Evolutionary conservation across 1,140 invertebrate genomes (phyloP), one percentile per base, ranked within the genome.

Genomic region (Anoplophora glabripennis): DNA sequence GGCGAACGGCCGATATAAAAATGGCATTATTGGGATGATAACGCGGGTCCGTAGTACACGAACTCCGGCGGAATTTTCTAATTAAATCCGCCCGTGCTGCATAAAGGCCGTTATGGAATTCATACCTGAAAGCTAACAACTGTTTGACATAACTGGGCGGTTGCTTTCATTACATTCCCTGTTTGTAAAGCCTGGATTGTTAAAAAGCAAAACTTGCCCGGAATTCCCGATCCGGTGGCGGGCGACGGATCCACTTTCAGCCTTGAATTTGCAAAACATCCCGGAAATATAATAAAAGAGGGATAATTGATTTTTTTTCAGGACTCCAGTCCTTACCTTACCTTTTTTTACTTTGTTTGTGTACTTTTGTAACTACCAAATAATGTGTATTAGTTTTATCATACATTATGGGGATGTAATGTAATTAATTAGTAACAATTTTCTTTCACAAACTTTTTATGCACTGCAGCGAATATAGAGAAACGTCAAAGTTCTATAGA

Each of bases 41-140:
- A 35, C 54, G 54, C 54, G 56, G 56, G 45, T 34, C 47, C 44
- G 56, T 33, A 58, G 56, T 38, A 59, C 45, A 53, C 44, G 64
- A 63, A 63, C 48, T 55, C 53, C 52, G 52, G 41, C 55, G 67
- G 67, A 69, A 69, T 69, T 69, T 69, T 68, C 67, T 68, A 68
- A 69, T 69, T 69, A 69, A 69, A 65, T 65, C 67, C 67, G 62
- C 65, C 63, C 38, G 21, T 62, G 54, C 63, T 62, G 62, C 54
- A 67, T 67, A 65, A 65, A 67, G 65, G 65, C 62, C 67, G 65
- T 69, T 69, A 69, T 69, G 67, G 67, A 69, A 69, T 69, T 69
- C 65, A 69, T 69, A 69, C 67, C 67, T 69, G 67, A 66, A 58
- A 69, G 67, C 65, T 60, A 69, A 67, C 67, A 69, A 69, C 67